These are phyloP conservation scores for Oreocharis arfaki DNA, from an alignment of 2,113 vertebrate genomes.

Conservation along the genomic window DNA sequence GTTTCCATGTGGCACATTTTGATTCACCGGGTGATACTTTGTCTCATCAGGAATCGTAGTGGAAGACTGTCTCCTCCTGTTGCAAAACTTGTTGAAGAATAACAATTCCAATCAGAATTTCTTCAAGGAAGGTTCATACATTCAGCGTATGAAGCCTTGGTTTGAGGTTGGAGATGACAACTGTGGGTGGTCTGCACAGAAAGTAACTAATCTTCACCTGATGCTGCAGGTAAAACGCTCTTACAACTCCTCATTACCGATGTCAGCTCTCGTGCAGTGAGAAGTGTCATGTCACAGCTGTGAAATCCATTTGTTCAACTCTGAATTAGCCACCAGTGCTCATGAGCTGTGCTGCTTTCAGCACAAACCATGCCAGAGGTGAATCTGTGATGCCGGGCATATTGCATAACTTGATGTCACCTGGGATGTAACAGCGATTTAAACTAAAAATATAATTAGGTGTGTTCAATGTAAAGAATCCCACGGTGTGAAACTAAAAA, in stretches of 20 bases:
- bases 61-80: slow-evolving; percentile 92
- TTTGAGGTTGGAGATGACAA: slow-evolving; percentile 97
- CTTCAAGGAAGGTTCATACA: slow-evolving; percentile 98
- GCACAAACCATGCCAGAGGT: background rate
- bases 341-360: background rate
- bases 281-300: rapidly evolving
- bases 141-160: slow-evolving; percentile 98
- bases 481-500: background rate
- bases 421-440: no score
- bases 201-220: slow-evolving; percentile 95
- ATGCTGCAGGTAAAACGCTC: slow-evolving; percentile 89
- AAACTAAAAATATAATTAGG: no score
- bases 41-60: slow-evolving; percentile 88
- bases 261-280: background rate
- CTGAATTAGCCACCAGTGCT: no score
- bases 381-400: rapidly evolving
- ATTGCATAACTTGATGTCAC: rapidly evolving
- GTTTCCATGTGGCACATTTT: background rate
- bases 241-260: rapidly evolving
- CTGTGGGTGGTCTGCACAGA: slow-evolving; percentile 96
- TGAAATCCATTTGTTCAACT: rapidly evolving
- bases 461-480: background rate
- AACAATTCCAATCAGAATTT: slow-evolving; percentile 99
- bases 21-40: background rate
- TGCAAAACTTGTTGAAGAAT: slow-evolving; percentile 93